Conservation (phyloP, 2,797 vertebrate genomes). For the Perodicticus potto region DNA sequence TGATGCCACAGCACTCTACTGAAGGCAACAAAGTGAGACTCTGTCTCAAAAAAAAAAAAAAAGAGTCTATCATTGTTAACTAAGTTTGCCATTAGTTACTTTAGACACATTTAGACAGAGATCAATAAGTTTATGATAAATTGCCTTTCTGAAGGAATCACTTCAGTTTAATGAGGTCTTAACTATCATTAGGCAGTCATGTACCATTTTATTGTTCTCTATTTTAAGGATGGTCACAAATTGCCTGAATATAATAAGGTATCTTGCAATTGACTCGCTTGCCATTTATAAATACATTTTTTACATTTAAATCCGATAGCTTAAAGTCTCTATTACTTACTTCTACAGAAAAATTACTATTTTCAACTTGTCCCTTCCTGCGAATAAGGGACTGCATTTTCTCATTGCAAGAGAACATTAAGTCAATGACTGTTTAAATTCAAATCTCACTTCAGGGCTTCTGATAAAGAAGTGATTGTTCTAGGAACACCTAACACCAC, state of each 20-base stretch:
- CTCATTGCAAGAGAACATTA: neutral
- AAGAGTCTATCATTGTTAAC: neutral
- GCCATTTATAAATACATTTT: neutral
- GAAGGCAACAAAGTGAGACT: too few species aligned
- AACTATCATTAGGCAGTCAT: slow-evolving; percentile 17
- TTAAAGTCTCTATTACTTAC: neutral
- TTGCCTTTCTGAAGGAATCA: neutral
- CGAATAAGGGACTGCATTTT: neutral
- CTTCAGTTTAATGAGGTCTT: slow-evolving; percentile 32
- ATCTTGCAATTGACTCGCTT: neutral
- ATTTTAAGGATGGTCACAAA: neutral
- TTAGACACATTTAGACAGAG: neutral
- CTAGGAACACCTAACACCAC: neutral
- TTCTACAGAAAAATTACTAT: neutral
- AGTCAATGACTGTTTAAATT: neutral
- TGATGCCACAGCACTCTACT: too few species aligned
- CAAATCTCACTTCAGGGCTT: neutral
- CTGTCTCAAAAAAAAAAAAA: too few species aligned
- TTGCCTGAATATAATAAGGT: slow-evolving; percentile 29
- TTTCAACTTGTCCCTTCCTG: neutral
- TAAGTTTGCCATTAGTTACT: neutral
- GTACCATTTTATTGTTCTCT: neutral
- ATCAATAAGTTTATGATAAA: slow-evolving; percentile 36
- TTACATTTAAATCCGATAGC: neutral
- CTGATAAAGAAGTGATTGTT: neutral